These are phyloP conservation scores for Varanus komodoensis DNA, from an alignment of 2,113 vertebrate genomes.

Conservation along the genomic window DNA sequence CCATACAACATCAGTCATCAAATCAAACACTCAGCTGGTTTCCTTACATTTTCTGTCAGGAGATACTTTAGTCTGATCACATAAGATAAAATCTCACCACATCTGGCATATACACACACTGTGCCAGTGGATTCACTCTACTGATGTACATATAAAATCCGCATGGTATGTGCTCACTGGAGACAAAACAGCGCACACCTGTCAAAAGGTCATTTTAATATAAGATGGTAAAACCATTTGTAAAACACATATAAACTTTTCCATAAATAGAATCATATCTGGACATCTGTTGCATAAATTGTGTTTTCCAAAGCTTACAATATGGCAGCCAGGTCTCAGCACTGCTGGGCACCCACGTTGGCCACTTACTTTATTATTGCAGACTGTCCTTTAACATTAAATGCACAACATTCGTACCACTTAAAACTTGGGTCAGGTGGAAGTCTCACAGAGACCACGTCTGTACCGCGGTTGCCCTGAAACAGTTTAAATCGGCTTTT, in stretches of 20 bases:
- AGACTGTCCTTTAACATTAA: slow-evolving; percentile 99
- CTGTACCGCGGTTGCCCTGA: slow-evolving; percentile 96
- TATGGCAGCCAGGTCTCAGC: slow-evolving; percentile 96
- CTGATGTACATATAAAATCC: slow-evolving; percentile 96
- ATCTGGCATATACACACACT: slow-evolving; percentile 88
- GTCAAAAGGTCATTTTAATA: slow-evolving; percentile 95
- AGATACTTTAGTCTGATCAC: slow-evolving; percentile 86
- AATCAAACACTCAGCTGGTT: slow-evolving; percentile 92
- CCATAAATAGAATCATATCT: slow-evolving; percentile 97
- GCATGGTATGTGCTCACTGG: slow-evolving; percentile 92
- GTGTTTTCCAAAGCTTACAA: slow-evolving; percentile 93
- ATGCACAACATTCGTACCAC: slow-evolving; percentile 99
- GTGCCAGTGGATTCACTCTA: slow-evolving; percentile 88
- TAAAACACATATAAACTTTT: slow-evolving; percentile 95
- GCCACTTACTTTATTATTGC: slow-evolving; percentile 97
- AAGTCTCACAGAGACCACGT: slow-evolving; percentile 99
- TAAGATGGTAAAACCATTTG: slow-evolving; percentile 97
- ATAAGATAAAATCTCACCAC: slow-evolving; percentile 91
- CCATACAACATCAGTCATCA: slow-evolving; percentile 96
- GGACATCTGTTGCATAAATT: slow-evolving; percentile 96
- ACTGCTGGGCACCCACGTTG: slow-evolving; percentile 95
- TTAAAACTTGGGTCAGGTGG: slow-evolving; percentile 99
- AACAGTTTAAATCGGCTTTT: slow-evolving; percentile 94
- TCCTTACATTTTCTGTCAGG: slow-evolving; percentile 90
- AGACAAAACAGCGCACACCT: slow-evolving; percentile 93